Base-by-base conservation (phyloP, 30 jellyfish, hydroid and myxozoan species). In the Aurelia sp. region DNA sequence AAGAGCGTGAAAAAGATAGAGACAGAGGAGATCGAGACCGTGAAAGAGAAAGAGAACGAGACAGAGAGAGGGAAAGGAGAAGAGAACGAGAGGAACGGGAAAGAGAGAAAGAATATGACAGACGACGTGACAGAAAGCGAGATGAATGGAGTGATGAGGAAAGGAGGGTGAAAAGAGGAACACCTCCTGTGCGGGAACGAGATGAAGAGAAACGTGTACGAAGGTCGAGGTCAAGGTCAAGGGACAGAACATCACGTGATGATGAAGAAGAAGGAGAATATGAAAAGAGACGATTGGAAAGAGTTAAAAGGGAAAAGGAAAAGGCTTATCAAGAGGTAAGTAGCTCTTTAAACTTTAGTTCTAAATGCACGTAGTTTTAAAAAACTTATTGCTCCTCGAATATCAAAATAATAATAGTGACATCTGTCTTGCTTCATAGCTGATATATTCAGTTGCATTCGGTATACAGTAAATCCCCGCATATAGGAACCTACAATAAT, bases 11-110 rank as follows among this genome's bases (percentile, higher is more conserved):
- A 44, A 48, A 52, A 19, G 86, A 72, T 33, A 63, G 84, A 4
- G 91, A 81, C 52, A 80, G 98, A 19, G 99, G 55, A 44, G 55
- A 44, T 44, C 55, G 55, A 44, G 94, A 82, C 77, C 76, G 94
- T 21, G 98, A 96, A 27, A 83, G 98, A 19, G 99, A 90, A 50
- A 47, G 94, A 59, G 97, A 96, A 27, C 87, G 98, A 19, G 99
- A 90, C 55, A 47, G 94, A 59, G 97, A 87, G 24, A 47, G 97
- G 60, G 96, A 91, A 62, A 55, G 91, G 55, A 77, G 85, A 16
- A 86, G 97, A 48, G 97, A 94, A 27, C 88, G 93, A 62, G 99
- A 85, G 17, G 81, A 63, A 59, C 68, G 96, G 81, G 97, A 82
- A 22, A 76, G 94, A 27, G 99, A 94, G 66, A 89, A 75, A 58